Evolutionary conservation across 2,888 invertebrate species (phyloP), one percentile per base, ranked within the genome.

Genomic region (Limulus polyphemus): DNA sequence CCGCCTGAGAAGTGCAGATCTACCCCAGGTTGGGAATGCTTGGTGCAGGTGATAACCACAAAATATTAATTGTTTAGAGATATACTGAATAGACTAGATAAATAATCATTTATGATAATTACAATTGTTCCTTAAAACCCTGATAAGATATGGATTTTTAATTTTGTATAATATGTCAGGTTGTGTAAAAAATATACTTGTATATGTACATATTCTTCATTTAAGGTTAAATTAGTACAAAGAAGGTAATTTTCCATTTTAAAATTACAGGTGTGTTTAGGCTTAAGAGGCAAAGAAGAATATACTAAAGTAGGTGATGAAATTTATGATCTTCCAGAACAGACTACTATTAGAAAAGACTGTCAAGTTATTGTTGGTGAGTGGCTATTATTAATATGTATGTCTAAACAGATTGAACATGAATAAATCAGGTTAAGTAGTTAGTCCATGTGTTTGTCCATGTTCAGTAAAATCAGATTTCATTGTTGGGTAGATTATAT

Each of bases 251-350:
- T 49, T 14, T 17, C 10, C 11, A n/a, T 55, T n/a, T 46, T 32
- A 52, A 16, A 32, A 13, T 55, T 58, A 46, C 17, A 67, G 65
- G 84, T 88, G 59, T 90, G 89, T 74, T 81, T 90, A 54, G 87
- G 85, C 75, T 86, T 89, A 56, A 83, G 86, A 64, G 86, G 87
- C 73, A 84, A 84, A 74, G 84, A 83, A 67, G 87, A 87, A 74
- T 88, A 88, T 73, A 80, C 89, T 69, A 82, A 86, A 59, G 80
- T 84, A 54, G 97, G 97, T 79, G 92, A 94, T 78, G 95, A 95
- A 79, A 87, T 98, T 71, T 98, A 89, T 79, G 94, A 98, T 79
- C 81, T 98, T 73, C 83, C 88, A n/a, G 92, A 95, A 76, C 98
- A 98, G 79, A 84, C 84, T 72, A 79, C 84, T 70, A 80, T 99